A percentile compares a stretch with the other conserved stretches of the same genome.
These are phyloP conservation scores for Bhutanitis thaidina DNA, from an alignment of 2,888 invertebrate species.

Conservation along the genomic window DNA sequence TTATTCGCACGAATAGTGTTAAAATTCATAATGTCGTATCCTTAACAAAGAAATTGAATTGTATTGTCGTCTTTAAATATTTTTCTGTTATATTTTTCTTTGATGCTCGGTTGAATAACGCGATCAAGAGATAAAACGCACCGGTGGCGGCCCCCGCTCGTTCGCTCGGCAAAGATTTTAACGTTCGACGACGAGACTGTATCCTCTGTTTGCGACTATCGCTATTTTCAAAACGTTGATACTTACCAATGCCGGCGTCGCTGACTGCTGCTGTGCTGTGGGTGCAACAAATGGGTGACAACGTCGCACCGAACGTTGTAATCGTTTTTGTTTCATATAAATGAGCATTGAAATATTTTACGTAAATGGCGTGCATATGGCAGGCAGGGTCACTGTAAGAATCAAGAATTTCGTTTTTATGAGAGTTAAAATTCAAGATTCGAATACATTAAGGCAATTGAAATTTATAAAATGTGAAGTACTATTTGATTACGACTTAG, in stretches of 20 bases:
- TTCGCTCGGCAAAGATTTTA: slow-evolving; percentile 52
- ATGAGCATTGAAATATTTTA: too few species aligned
- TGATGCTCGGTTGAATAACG: slow-evolving; percentile 72
- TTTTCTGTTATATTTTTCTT: slow-evolving; percentile 63
- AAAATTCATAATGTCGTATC: slow-evolving; percentile 10
- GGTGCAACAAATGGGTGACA: not conserved
- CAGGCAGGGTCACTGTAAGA: too few species aligned
- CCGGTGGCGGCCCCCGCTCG: slow-evolving; percentile 46
- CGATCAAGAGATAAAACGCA: slow-evolving; percentile 74
- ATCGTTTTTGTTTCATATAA: too few species aligned
- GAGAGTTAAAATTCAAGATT: too few species aligned
- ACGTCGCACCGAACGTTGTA: not conserved
- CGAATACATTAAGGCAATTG: too few species aligned
- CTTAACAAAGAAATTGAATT: slow-evolving; percentile 37
- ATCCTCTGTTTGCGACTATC: slow-evolving; percentile 23
- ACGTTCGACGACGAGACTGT: slow-evolving; percentile 17
- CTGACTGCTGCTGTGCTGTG: not conserved
- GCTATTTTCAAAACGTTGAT: slow-evolving; percentile 44
- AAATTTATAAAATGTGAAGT: too few species aligned
- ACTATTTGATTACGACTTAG: too few species aligned
- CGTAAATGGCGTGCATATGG: too few species aligned
- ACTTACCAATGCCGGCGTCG: slow-evolving; percentile 30
- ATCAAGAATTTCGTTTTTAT: too few species aligned
- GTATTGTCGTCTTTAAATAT: slow-evolving; percentile 61
- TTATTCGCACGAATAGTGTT: not conserved